Conservation (phyloP, 1,140 invertebrate genomes). For the Cydia strobilella region DNA sequence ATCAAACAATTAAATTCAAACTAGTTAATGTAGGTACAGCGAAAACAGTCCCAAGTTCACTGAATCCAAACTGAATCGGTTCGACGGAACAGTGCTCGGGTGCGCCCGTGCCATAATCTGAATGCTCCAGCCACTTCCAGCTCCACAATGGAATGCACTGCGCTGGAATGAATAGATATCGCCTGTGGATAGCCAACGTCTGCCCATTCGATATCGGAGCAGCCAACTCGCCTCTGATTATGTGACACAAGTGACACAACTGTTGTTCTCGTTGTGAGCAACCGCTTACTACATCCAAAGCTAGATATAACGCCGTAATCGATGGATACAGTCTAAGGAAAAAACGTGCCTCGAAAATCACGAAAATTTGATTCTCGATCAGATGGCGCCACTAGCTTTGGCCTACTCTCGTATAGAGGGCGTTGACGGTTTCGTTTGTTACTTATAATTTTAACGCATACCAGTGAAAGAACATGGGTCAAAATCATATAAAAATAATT, state of each 20-base stretch:
- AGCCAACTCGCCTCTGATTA: not conserved
- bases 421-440: too few relatives aligned
- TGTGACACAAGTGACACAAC: not conserved
- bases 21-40: not conserved
- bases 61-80: constrained; percentile 9
- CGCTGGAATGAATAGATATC: not conserved
- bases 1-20: constrained; percentile 22
- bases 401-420: too few relatives aligned
- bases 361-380: too few relatives aligned
- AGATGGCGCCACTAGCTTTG: too few relatives aligned
- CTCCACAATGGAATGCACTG: constrained; percentile 8
- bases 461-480: too few relatives aligned
- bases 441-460: too few relatives aligned
- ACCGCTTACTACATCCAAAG: too few relatives aligned
- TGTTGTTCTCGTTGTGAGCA: not conserved
- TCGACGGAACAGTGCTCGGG: not conserved
- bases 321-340: too few relatives aligned
- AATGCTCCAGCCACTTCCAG: not conserved
- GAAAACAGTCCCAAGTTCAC: constrained; percentile 13
- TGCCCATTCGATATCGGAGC: not conserved
- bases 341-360: too few relatives aligned
- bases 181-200: not conserved
- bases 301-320: too few relatives aligned
- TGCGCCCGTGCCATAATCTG: constrained; percentile 10
- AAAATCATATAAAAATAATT: too few relatives aligned